Evolutionary conservation across 2,888 invertebrate genomes (phyloP).

Genomic region (Drosophila anceps): DNA sequence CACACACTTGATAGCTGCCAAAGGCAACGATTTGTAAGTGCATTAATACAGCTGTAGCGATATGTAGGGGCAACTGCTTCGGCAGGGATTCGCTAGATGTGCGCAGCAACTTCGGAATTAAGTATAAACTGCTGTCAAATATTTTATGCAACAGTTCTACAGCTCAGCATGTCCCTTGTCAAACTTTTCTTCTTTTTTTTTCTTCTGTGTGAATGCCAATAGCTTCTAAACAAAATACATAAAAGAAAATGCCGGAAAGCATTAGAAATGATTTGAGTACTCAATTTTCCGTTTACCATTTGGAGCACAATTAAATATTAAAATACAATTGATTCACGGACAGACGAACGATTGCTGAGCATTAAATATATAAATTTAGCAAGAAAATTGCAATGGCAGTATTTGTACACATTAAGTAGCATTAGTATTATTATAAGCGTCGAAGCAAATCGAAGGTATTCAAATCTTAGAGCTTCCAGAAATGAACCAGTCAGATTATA

Average conservation of each 20-base stretch:
- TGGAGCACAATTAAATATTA: not conserved
- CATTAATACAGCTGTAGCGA: constrained; percentile 48
- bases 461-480: too few relatives aligned
- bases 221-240: not conserved
- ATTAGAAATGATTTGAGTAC: not conserved
- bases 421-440: too few relatives aligned
- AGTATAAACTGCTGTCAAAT: constrained; percentile 38
- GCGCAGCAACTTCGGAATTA: not conserved
- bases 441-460: too few relatives aligned
- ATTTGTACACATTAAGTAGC: too few relatives aligned
- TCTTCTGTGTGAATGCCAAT: not conserved
- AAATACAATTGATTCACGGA: not conserved
- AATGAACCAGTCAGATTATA: too few relatives aligned
- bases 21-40: constrained; percentile 59
- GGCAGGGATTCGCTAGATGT: constrained; percentile 37
- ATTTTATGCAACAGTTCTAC: constrained; percentile 28
- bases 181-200: not conserved
- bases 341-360: too few relatives aligned
- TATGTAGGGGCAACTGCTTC: constrained; percentile 38
- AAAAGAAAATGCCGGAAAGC: not conserved
- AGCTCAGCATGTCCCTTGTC: constrained; percentile 27
- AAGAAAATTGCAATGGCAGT: not conserved
- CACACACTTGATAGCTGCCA: constrained; percentile 52
- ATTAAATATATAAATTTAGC: not conserved
- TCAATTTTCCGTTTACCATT: too few relatives aligned